Base-by-base conservation (phyloP, 64 coral and sea anemone genomes). In the Acropora tenuis region DNA sequence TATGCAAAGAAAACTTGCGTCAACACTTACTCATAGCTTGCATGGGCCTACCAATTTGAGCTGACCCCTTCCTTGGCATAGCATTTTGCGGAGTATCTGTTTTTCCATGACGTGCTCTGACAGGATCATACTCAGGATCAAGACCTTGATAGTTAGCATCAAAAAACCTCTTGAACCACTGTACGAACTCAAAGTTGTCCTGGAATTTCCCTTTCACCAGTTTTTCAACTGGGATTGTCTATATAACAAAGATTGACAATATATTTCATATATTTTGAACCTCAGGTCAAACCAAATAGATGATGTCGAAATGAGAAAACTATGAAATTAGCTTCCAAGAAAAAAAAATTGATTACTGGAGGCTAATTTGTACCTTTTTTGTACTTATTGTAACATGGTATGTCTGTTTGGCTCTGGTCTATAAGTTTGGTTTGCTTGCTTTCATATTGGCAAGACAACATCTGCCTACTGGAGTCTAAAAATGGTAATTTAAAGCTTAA, bases 121-220 rank as follows among this genome's bases (percentile, higher is more conserved):
- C 84, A 58, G 97, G 87, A 61, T 99, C 94, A 80, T 99, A 99
- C 7, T 88, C 94, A 47, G 93, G 94, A 19, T 90, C 97, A 68
- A 90, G 94, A 1, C 97, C 97, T 86, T 68, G 81, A 76, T 99
- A 99, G 89, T 99, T 99, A 41, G 97, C 97, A 94, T 99, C 97
- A 89, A 99, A 99, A 76, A 99, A 99, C 52, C 91, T 99, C 58
- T 99, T 99, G 84, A 99, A 99, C 97, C 97, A 99, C 74, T 99
- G 97, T 48, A 95, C 65, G 87, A 99, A 99, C 89, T 99, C 97
- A 94, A 99, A 99, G 52, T 99, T 99, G 75, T 99, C 97, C 77
- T 99, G 97, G 79, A 99, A 99, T 78, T 88, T 96, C 75, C 97
- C 97, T 93, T 99, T 99, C 30, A 99, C 92, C 57, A 99, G 92